Base-by-base conservation (phyloP, 2,113 vertebrate genomes). In the Sinocyclocheilus maitianheensis region DNA sequence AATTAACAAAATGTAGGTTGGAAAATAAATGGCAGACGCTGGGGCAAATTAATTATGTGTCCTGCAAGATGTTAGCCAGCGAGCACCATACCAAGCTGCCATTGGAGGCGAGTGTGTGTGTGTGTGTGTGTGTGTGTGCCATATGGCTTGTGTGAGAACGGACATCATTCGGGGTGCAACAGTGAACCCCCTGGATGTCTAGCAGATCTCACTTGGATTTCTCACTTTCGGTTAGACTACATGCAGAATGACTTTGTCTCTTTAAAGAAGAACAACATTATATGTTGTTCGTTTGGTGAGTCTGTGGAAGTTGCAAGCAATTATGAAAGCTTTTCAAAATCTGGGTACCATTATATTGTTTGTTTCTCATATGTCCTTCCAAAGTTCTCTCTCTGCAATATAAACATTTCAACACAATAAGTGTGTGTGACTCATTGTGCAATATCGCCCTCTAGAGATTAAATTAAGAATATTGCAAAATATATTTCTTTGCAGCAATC, bases 1-100 rank as follows among this genome's bases (percentile, higher is more conserved):
- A 94, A 94, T 95, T 94, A 94, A 93, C 91, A 92, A 94, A 95
- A 95, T 93, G 93, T 94, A 94, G 93, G 94, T 93, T 93, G 94
- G 93, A 90, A 93, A 94, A 94, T 93, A 95, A 95, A 94, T 93
- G 93, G 94, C 94, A 95, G 93, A 94, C 93, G 93, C 92, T 90
- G 85, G 77, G 88, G 92, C 91, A 94, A 94, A 95, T 95, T 94
- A 95, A 95, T 95, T 94, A 95, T 93, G 93, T 94, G 94, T 94
- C 92, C 92, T 91, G 91, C 94, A 94, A 94, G 95, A 94, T 95
- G 94, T 94, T 93, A 90, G 90, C 84, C 91, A 85, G 85, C 87
- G 85, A 89, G 91, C 88, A 84, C 88, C 88, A 89, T 89, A 91
- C 89, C 87, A 89, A 90, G 91, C 92, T 93, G 93, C 91, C 92